Evolutionary conservation across 2,113 vertebrate species (phyloP).

Genomic region (Burhinus bistriatus): DNA sequence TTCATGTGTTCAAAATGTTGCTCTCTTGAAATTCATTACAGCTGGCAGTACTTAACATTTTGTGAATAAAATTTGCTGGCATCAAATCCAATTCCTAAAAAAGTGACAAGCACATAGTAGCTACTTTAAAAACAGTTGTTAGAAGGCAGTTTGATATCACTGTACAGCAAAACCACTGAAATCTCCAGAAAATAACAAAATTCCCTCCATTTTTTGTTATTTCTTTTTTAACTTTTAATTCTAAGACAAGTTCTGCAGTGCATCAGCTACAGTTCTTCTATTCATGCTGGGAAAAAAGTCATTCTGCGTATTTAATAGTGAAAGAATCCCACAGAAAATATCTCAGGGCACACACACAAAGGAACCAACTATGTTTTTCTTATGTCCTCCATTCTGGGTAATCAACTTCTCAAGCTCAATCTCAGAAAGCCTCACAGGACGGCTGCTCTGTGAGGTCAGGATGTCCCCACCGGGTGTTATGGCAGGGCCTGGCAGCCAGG

Average conservation of each 20-base stretch:
- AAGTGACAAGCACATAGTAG: neutral
- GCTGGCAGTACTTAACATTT: neutral
- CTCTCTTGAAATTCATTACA: neutral
- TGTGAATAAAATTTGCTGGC: neutral
- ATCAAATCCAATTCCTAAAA: neutral
- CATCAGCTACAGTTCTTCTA: neutral
- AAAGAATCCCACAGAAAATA: neutral
- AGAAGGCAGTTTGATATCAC: neutral
- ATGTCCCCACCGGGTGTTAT: no score
- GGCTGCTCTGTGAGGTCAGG: fast-evolving
- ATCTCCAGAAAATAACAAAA: neutral
- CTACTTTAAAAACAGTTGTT: neutral
- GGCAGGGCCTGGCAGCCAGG: neutral
- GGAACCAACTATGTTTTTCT: neutral
- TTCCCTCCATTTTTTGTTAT: no score
- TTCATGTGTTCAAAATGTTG: neutral
- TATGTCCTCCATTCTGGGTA: neutral
- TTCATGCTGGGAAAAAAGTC: neutral
- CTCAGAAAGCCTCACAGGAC: neutral
- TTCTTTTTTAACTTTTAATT: neutral
- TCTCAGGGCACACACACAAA: neutral
- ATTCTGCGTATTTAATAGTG: neutral
- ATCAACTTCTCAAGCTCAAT: neutral
- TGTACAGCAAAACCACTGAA: neutral
- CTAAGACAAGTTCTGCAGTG: neutral